Percentiles rank a stretch among this genome's conserved stretches.
Evolutionary conservation across 2,113 vertebrate genomes (phyloP).

Genomic region (Crotophaga sulcirostris): DNA sequence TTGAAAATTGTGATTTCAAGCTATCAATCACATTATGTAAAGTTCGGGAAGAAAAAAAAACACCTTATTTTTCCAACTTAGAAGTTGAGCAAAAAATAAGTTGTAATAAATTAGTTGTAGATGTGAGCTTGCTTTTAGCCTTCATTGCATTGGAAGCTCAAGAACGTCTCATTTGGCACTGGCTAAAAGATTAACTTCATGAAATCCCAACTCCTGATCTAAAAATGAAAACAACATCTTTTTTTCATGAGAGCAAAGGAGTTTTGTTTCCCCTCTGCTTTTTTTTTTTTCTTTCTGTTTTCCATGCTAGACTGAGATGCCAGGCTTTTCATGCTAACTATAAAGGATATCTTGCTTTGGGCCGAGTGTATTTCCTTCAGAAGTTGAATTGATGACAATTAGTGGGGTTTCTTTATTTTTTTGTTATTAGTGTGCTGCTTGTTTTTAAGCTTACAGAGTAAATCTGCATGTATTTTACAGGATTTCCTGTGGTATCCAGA

Average conservation of each 20-base stretch:
- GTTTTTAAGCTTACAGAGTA: neutral
- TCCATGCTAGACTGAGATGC: neutral
- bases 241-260: neutral
- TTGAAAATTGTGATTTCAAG: neutral
- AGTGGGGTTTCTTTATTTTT: neutral
- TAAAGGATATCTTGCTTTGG: neutral
- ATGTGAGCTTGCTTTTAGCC: neutral
- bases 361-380: neutral
- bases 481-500: slow-evolving; percentile 95
- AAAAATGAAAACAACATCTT: neutral
- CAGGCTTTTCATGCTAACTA: neutral
- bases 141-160: neutral
- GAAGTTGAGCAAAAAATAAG: neutral
- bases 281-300: neutral
- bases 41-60: neutral
- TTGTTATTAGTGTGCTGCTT: neutral
- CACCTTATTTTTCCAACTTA: neutral
- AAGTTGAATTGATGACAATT: neutral
- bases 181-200: neutral
- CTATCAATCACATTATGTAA: neutral
- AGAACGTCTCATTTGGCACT: neutral
- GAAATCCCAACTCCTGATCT: neutral
- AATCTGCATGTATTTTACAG: slow-evolving; percentile 65
- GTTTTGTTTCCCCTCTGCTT: no score
- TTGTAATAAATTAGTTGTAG: neutral